Conservation (phyloP, 2,888 invertebrate genomes). For the Cryptus viduatorius region DNA sequence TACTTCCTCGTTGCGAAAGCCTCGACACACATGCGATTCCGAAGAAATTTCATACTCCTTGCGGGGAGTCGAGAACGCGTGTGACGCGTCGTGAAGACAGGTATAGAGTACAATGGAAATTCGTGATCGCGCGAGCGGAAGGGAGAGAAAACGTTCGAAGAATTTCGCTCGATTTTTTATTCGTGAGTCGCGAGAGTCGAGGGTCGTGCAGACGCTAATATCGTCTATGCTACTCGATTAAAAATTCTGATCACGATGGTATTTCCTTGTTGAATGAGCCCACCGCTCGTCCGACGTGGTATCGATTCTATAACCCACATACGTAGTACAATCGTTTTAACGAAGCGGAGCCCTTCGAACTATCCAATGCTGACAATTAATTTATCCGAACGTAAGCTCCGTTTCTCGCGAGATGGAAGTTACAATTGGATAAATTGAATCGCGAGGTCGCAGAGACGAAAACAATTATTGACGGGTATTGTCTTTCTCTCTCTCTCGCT, state of each 20-base stretch:
- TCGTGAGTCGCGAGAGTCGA: background rate
- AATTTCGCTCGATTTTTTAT: slow-evolving; percentile 25
- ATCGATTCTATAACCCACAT: background rate
- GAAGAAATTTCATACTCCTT: slow-evolving; percentile 55
- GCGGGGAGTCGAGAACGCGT: slow-evolving; percentile 26
- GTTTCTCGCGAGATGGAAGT: background rate
- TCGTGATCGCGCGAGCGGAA: slow-evolving; percentile 25
- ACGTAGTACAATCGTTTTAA: background rate
- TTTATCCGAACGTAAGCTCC: slow-evolving; percentile 9
- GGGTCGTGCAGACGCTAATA: slow-evolving; percentile 6
- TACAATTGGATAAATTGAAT: slow-evolving; percentile 50
- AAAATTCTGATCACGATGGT: slow-evolving; percentile 17
- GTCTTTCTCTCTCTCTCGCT: background rate
- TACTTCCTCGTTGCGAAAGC: slow-evolving; percentile 66
- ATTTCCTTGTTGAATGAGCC: slow-evolving; percentile 25
- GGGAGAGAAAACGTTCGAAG: background rate
- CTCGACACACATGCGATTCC: slow-evolving; percentile 34
- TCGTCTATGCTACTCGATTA: slow-evolving; percentile 32
- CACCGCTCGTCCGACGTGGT: background rate
- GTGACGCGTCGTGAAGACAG: slow-evolving; percentile 11
- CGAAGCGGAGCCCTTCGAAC: background rate
- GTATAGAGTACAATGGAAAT: slow-evolving; percentile 42
- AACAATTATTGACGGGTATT: slow-evolving; percentile 24
- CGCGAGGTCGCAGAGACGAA: slow-evolving; percentile 19
- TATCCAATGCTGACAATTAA: background rate